Conservation (phyloP, 2,797 vertebrate species). For the Hippocampus kuda region DNA sequence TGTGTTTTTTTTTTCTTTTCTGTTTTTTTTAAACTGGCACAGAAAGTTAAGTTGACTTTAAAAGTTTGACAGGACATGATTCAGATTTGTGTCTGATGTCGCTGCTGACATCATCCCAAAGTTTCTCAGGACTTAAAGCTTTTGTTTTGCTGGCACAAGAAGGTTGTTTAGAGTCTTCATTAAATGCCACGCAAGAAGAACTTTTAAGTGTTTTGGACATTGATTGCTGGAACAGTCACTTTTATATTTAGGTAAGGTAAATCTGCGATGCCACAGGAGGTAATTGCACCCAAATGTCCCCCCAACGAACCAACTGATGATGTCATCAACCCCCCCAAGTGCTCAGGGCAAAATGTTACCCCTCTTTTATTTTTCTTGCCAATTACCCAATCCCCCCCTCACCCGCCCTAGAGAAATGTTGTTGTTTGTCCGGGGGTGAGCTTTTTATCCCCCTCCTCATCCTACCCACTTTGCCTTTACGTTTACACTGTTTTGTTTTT, state of each 20-base stretch:
- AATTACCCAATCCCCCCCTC: conserved; percentile 61
- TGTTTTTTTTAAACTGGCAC: neutral
- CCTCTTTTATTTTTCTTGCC: conserved; percentile 23
- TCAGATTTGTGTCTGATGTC: neutral
- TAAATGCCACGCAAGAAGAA: neutral
- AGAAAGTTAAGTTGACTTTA: neutral
- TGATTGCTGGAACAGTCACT: neutral
- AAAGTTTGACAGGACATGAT: neutral
- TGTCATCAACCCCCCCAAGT: conserved; percentile 15
- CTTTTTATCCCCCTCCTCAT: neutral
- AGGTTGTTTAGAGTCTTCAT: neutral
- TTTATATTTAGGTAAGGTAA: conserved; percentile 1
- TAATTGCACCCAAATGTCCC: conserved; percentile 2
- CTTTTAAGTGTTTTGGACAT: neutral
- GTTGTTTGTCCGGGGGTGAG: neutral
- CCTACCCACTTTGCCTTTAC: conserved; percentile 1
- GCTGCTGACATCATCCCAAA: neutral
- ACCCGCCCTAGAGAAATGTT: conserved; percentile 7
- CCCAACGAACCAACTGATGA: neutral
- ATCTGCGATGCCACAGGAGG: conserved; percentile 5
- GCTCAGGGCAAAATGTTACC: conserved; percentile 57
- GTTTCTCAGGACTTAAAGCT: conserved; percentile 4
- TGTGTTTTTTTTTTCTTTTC: neutral
- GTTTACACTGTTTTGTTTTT: conserved; percentile 41
- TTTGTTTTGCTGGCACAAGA: neutral